Conservation (phyloP, 2,113 vertebrate species). For the Amblyornis subalaris region DNA sequence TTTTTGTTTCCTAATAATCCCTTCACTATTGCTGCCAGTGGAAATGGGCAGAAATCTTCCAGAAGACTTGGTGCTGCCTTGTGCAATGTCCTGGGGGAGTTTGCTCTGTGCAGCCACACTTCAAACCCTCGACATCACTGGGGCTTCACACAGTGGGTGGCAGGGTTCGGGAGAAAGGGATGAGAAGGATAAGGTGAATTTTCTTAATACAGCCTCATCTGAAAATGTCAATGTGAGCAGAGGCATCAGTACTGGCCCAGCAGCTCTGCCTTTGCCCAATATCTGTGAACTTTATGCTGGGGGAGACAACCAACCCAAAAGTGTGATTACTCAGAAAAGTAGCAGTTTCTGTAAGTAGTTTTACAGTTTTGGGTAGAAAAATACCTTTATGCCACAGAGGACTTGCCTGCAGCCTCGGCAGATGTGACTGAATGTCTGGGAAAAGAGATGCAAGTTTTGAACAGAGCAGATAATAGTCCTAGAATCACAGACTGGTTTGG, state of each 20-base stretch:
- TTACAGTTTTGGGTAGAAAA: background rate
- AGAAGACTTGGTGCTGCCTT: background rate
- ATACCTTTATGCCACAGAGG: background rate
- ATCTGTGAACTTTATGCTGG: background rate
- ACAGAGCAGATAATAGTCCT: background rate
- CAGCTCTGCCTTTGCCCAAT: background rate
- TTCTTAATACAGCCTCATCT: background rate
- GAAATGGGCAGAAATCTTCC: background rate
- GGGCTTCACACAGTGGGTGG: background rate
- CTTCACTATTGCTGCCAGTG: background rate
- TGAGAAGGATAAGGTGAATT: background rate
- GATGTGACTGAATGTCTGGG: background rate
- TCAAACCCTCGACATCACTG: background rate
- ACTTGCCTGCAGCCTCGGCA: background rate
- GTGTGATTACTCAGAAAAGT: background rate
- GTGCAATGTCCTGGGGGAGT: background rate
- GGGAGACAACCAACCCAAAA: background rate
- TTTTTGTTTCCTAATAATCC: background rate
- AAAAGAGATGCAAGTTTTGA: background rate
- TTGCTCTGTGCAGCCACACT: background rate
- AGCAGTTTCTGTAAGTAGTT: background rate
- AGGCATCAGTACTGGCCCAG: background rate
- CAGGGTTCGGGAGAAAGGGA: background rate
- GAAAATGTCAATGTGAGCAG: background rate
- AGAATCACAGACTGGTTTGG: background rate